Evolutionary conservation across 2,113 vertebrate genomes (phyloP), one percentile per base, ranked within the genome.

Genomic region (Oxygymnocypris stewartii): DNA sequence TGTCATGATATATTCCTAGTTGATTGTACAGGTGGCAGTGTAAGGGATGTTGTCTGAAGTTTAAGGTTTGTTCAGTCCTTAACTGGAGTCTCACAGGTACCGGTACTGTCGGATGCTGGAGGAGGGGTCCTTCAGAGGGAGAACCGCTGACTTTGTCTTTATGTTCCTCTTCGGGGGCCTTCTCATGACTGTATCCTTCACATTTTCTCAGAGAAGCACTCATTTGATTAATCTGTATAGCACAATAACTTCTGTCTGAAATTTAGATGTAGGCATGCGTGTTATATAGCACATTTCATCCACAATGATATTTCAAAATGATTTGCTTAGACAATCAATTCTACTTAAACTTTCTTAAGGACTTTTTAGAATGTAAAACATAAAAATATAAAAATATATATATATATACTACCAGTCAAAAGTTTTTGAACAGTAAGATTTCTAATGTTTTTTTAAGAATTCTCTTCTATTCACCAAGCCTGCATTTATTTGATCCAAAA

Each of bases 81-180:
- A 96, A 97, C 91, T 71, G 14, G 67, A 67, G 37, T 8, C 3
- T 6, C 89, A 82, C 95, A 99, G 98, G 93, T 99, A 99, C 35
- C 96, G 98, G 84, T 99, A 98, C 94, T 99, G 98, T 92, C 97
- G 98, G 31, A 99, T 99, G 98, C 95, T 99, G 16, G 98, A 99
- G 92, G 98, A 99, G 90, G 98, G 98, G 40, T 99, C 98, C 9
- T 99, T 99, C 91, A 96, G 98, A 89, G 98, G 98, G 61, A 96
- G 98, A 44, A 99, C 98, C 0, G 97, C 97, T 95, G 98, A 99
- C 91, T 99, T 99, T 91, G 97, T 99, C 91, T 99, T 99, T 95
- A 99, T 99, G 98, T 99, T 99, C 94, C 96, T 99, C 91, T 99
- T 99, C 90, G 98, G 98, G 90, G 98, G 98, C 86, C 92, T 99